Percentiles rank a stretch among this genome's conserved stretches.
These are phyloP conservation scores for Cardiocondyla obscurior DNA, from an alignment of 1,140 invertebrate genomes.

Conservation along the genomic window DNA sequence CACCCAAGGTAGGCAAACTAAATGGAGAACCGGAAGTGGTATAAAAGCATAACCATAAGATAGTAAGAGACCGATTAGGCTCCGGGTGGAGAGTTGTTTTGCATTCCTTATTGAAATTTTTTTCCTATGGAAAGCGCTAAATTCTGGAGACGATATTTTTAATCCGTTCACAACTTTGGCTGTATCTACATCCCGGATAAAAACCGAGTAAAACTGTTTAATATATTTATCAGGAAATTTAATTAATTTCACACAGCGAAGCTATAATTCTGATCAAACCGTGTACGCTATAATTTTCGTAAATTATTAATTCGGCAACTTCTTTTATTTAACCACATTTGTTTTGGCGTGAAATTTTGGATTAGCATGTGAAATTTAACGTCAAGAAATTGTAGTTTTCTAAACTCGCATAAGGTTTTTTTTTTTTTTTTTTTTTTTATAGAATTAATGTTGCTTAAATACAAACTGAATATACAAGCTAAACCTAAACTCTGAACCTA, in stretches of 20 bases:
- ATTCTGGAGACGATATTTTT: conserved; percentile 42
- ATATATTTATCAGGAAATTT: conserved; percentile 18
- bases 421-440: neutral
- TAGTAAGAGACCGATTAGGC: conserved; percentile 58
- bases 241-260: neutral
- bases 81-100: conserved; percentile 77
- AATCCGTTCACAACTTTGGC: conserved; percentile 15
- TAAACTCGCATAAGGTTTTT: conserved; percentile 15
- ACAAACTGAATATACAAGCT: conserved; percentile 60
- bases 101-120: conserved; percentile 30
- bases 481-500: conserved; percentile 71
- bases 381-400: neutral
- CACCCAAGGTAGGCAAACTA: conserved; percentile 60
- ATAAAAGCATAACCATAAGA: conserved; percentile 64
- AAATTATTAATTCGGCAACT: neutral
- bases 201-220: conserved; percentile 18
- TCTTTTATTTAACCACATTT: conserved; percentile 41
- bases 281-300: conserved; percentile 16
- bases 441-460: conserved; percentile 20
- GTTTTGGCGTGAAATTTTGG: conserved; percentile 31
- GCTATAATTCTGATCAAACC: neutral
- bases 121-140: conserved; percentile 13
- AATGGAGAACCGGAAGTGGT: conserved; percentile 49
- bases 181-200: conserved; percentile 16
- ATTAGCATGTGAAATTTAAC: conserved; percentile 43